Percentiles rank a stretch among this genome's conserved stretches.
These are phyloP conservation scores for Eulemur macaco DNA, from an alignment of 2,113 vertebrate genomes.

Conservation along the genomic window DNA sequence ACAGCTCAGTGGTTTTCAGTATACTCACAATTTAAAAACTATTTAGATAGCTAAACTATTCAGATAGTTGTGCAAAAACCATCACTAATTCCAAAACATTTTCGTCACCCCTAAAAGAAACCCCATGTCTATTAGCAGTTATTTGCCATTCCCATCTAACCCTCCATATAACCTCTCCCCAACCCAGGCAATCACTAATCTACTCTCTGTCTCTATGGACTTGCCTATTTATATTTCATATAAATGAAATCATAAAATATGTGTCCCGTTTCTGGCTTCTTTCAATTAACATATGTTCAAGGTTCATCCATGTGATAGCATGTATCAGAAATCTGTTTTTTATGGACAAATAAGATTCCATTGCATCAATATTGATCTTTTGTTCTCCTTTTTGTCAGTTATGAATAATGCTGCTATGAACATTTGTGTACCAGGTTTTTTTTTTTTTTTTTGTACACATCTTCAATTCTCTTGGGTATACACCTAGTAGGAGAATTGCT, in stretches of 20 bases:
- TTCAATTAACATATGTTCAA: not conserved
- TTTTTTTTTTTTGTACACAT: not conserved
- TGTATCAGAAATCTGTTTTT: not conserved
- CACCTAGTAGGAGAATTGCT: not conserved
- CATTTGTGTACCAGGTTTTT: not conserved
- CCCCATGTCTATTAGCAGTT: not conserved
- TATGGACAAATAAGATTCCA: not conserved
- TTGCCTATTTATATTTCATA: not conserved
- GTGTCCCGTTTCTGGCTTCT: not conserved
- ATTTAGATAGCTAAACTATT: not conserved
- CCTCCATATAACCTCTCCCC: not conserved
- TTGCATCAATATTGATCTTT: not conserved
- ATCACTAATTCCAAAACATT: constrained; percentile 5
- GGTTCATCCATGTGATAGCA: not conserved
- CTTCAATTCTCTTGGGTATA: not conserved
- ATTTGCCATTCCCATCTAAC: not conserved
- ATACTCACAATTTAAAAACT: not conserved
- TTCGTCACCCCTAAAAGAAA: not conserved
- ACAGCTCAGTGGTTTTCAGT: not conserved
- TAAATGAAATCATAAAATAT: not conserved
- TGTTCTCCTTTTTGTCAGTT: not conserved
- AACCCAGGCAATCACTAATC: not conserved
- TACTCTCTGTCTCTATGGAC: not conserved
- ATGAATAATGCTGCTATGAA: not conserved
- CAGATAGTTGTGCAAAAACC: not conserved